Evolutionary conservation across 2,888 invertebrate species (phyloP).

Genomic region (Drosophila emarginata): DNA sequence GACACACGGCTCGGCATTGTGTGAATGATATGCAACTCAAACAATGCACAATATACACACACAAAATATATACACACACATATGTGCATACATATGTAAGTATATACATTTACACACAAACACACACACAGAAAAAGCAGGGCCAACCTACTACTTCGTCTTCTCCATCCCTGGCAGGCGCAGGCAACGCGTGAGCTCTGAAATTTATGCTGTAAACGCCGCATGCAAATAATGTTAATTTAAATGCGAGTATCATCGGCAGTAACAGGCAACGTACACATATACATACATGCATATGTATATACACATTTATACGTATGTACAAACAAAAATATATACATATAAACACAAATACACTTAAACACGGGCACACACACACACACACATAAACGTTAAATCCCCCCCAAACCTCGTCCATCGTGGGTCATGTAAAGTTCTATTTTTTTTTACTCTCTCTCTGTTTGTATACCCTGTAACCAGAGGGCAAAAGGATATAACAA

Average conservation of each 20-base stretch:
- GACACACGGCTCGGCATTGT: slow-evolving; percentile 18
- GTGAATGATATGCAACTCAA: slow-evolving; percentile 46
- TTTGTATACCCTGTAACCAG: background rate
- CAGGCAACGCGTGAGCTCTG: slow-evolving; percentile 38
- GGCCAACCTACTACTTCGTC: background rate
- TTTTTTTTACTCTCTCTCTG: background rate
- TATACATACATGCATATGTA: slow-evolving; percentile 25
- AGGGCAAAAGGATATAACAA: background rate
- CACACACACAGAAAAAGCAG: background rate
- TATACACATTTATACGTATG: slow-evolving; percentile 29
- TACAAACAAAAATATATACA: slow-evolving; percentile 23
- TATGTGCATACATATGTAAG: background rate
- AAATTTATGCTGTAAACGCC: slow-evolving; percentile 72
- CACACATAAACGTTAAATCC: slow-evolving; percentile 20
- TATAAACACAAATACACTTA: background rate
- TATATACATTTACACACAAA: background rate
- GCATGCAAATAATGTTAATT: slow-evolving; percentile 75
- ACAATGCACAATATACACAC: slow-evolving; percentile 24
- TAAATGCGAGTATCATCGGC: slow-evolving; percentile 73
- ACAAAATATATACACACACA: background rate
- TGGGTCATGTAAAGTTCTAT: slow-evolving; percentile 10
- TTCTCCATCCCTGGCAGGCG: background rate
- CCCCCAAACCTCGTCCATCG: slow-evolving; percentile 18
- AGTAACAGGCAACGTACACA: slow-evolving; percentile 33
- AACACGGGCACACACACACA: slow-evolving; percentile 4